These are phyloP conservation scores for Augochlora pura DNA, from an alignment of 1,140 invertebrate species.

Conservation along the genomic window DNA sequence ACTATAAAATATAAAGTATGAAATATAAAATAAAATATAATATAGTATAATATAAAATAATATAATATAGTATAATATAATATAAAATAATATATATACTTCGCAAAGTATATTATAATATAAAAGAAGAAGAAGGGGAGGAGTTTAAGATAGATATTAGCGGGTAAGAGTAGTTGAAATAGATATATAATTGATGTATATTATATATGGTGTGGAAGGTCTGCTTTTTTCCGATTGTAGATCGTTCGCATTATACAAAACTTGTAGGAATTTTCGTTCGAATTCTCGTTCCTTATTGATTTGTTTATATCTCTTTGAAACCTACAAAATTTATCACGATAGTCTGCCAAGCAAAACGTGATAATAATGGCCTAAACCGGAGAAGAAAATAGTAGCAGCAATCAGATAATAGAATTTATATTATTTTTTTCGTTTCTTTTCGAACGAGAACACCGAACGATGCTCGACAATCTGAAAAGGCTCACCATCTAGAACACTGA, in stretches of 20 bases:
- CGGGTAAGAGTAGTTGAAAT: constrained; percentile 63
- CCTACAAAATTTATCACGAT: not conserved
- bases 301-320: not conserved
- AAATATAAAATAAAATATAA: constrained; percentile 52
- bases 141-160: constrained; percentile 70
- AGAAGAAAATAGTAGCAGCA: not conserved
- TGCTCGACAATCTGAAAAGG: constrained; percentile 56
- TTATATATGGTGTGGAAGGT: constrained; percentile 39
- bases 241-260: constrained; percentile 4
- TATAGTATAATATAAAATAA: too few relatives aligned
- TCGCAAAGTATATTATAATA: constrained; percentile 67
- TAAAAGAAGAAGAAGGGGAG: constrained; percentile 26
- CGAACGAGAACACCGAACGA: not conserved
- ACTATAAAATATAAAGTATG: constrained; percentile 61
- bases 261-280: too few relatives aligned
- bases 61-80: too few relatives aligned
- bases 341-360: too few relatives aligned
- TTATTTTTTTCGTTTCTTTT: not conserved
- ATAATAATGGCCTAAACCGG: constrained; percentile 1
- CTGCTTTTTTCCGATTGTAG: constrained; percentile 56
- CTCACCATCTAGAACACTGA: constrained; percentile 59
- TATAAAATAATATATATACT: constrained; percentile 48
- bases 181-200: constrained; percentile 54
- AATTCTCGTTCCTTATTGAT: not conserved
- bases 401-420: not conserved